These are phyloP conservation scores for Colletes gigas DNA, from an alignment of 1,140 invertebrate genomes.

Conservation along the genomic window DNA sequence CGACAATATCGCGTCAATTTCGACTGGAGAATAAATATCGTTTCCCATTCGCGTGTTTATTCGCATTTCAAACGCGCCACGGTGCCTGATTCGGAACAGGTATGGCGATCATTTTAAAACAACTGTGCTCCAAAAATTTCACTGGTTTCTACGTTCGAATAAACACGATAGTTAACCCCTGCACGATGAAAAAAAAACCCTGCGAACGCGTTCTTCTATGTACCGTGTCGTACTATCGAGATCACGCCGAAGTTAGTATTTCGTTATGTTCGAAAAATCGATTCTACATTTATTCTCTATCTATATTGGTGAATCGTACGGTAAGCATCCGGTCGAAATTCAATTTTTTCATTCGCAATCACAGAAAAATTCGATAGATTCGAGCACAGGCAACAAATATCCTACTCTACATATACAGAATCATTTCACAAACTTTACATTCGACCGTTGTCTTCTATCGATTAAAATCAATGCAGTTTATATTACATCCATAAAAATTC, in stretches of 20 bases:
- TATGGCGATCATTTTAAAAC: slow-evolving; percentile 12
- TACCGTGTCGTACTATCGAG: neutral
- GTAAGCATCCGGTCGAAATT: too few relatives aligned
- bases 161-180: neutral
- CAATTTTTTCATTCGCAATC: too few relatives aligned
- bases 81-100: slow-evolving; percentile 12
- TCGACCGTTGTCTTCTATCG: too few relatives aligned
- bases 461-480: too few relatives aligned
- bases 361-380: too few relatives aligned
- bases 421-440: too few relatives aligned
- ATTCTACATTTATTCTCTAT: too few relatives aligned
- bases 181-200: neutral
- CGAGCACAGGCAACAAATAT: too few relatives aligned
- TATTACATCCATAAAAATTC: too few relatives aligned
- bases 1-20: slow-evolving; percentile 10
- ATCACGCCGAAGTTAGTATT: neutral
- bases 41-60: slow-evolving; percentile 10
- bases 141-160: neutral
- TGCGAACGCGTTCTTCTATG: neutral
- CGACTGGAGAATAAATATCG: slow-evolving; percentile 28
- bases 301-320: too few relatives aligned
- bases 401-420: too few relatives aligned
- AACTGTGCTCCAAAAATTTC: neutral
- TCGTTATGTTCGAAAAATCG: too few relatives aligned
- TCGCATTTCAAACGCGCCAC: slow-evolving; percentile 11